These are phyloP conservation scores for Spongilla lacustris DNA, from an alignment of 37 sponge, comb jelly and placozoan genomes.

Conservation along the genomic window DNA sequence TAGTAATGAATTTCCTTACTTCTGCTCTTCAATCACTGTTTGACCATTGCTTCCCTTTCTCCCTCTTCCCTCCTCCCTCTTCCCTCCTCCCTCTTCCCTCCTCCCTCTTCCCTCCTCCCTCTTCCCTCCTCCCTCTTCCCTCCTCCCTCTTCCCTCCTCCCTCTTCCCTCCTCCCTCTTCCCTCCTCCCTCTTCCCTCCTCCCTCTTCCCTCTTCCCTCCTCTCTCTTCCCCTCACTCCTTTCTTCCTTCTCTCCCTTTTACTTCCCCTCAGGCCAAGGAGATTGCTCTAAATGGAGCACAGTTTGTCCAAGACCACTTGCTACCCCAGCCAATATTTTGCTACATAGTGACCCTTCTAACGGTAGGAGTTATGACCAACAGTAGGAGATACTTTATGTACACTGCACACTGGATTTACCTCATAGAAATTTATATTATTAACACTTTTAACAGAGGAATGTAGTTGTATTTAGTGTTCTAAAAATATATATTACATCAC, in stretches of 20 bases:
- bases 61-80: neutral
- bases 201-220: neutral
- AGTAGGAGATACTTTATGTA: too few species aligned
- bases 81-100: neutral
- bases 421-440: too few species aligned
- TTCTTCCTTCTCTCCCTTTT: neutral
- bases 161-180: neutral
- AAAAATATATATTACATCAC: too few species aligned
- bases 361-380: conserved; percentile 60
- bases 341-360: conserved; percentile 74
- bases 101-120: neutral
- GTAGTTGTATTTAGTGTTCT: too few species aligned
- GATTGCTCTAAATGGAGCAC: conserved; percentile 76
- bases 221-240: neutral
- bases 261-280: conserved; percentile 47
- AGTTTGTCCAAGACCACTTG: conserved; percentile 74
- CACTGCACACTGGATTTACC: too few species aligned
- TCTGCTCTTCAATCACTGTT: too few species aligned
- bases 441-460: too few species aligned
- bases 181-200: neutral
- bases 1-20: neutral
- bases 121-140: neutral
- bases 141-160: neutral
- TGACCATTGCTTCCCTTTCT: neutral
- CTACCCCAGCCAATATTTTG: conserved; percentile 89